Evolutionary conservation across 1,140 invertebrate species (phyloP), one percentile per base, ranked within the genome.

Genomic region (Papilio glaucus): DNA sequence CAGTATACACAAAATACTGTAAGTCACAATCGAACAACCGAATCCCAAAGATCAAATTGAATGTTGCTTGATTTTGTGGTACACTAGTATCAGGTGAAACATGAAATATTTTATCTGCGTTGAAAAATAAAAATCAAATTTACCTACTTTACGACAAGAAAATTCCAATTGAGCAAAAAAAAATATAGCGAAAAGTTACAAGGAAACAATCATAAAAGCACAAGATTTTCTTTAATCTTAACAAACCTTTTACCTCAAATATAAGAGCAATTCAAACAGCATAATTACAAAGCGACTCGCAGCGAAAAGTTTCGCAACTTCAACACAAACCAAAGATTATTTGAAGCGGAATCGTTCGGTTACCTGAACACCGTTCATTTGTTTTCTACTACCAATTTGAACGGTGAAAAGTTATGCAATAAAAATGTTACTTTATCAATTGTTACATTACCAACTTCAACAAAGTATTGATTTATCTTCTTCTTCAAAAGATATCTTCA

Each of bases 371-470:
- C 18, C 49, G 21, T 53, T 53, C 21, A 53, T 53, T 53, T 53
- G 49, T 26, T 53, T 49, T 49, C 45, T 49, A 24, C 18, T 53
- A 53, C 21, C 49, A 53, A 53, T 53, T 53, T 53, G 10, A 24
- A 53, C 18, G 18, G 7, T 33, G 9, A 2, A 53, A 53, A 53
- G 18, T 53, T 53, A 1, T 1, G 49, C 9, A 53, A 53, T 53
- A 53, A 24, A 33, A 53, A 53, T 53, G 49, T 53, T 53, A 4
- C 49, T 24, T 24, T 53, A 53, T 18, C 21, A 53, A 18, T 24
- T 24, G 95, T 93, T 99, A 98, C 93, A 99, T 98, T 84, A 97
- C 97, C 0, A 96, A 97, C 81, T 95, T 95, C 0, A n/a, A n/a
- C n/a, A n/a, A n/a, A n/a, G n/a, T n/a, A n/a, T n/a, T n/a, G n/a